Conservation (phyloP, 2,113 vertebrate species). For the Eretmochelys imbricata region DNA sequence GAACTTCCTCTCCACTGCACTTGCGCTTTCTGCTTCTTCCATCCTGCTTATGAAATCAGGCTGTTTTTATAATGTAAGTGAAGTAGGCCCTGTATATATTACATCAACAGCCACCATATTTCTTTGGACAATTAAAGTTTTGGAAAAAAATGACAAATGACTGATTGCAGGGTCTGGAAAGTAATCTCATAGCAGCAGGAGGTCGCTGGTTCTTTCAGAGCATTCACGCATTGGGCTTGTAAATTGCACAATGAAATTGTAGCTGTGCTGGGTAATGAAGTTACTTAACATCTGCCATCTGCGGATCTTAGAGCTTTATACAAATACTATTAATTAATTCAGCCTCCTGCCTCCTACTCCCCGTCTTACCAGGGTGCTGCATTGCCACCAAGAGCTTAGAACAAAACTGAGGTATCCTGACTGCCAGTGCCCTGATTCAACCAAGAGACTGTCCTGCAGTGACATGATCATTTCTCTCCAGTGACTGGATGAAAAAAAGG, state of each 20-base stretch:
- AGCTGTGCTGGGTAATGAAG: not conserved
- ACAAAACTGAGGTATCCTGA: not conserved
- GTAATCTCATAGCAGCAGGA: not conserved
- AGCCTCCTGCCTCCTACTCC: not conserved
- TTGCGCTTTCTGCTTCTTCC: not conserved
- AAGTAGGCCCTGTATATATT: not conserved
- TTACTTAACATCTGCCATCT: not conserved
- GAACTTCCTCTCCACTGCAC: not conserved
- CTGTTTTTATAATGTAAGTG: not conserved
- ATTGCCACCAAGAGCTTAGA: not conserved
- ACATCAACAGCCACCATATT: not conserved
- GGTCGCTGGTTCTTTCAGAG: not conserved
- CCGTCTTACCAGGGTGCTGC: not conserved
- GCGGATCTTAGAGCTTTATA: not conserved
- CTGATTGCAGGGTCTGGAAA: not conserved
- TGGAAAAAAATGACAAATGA: not conserved
- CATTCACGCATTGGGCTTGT: not conserved
- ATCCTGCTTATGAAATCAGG: not conserved
- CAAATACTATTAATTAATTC: not conserved
- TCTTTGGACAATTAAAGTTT: not conserved
- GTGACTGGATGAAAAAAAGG: no score
- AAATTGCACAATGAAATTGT: not conserved
- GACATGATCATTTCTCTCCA: not conserved
- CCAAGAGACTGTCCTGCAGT: not conserved
- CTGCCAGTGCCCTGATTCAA: not conserved